Conservation (phyloP, 2,888 invertebrate genomes). For the Rhagonycha lutea region DNA sequence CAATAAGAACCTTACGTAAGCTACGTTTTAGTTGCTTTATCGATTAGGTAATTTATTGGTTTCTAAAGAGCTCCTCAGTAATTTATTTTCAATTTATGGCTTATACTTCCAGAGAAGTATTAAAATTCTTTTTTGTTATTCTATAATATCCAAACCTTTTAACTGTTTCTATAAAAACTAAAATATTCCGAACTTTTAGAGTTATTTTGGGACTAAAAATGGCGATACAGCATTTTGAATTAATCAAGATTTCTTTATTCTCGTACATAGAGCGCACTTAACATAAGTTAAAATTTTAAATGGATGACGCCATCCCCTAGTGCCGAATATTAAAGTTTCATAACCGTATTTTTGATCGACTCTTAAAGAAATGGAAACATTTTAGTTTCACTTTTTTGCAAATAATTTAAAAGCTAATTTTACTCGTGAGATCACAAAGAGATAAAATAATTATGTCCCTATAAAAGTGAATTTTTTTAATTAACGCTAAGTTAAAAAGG, state of each 20-base stretch:
- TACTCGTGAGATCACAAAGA: not conserved
- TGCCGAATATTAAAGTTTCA: not conserved
- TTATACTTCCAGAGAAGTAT: not conserved
- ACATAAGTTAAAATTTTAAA: not conserved
- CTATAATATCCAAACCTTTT: not conserved
- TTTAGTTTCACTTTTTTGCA: not conserved
- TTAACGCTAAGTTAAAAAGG: not conserved
- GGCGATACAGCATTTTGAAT: not conserved
- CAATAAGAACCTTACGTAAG: not conserved
- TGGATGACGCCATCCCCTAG: not conserved
- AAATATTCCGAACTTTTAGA: not conserved
- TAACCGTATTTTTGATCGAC: not conserved
- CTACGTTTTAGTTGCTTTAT: not conserved
- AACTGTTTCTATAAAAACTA: not conserved
- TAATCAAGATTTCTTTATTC: not conserved
- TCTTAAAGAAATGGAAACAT: not conserved
- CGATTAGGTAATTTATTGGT: not conserved
- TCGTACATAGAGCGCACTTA: not conserved
- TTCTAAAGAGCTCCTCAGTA: not conserved
- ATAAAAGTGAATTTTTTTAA: not conserved
- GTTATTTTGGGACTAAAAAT: not conserved
- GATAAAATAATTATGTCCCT: not conserved
- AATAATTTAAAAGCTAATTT: not conserved
- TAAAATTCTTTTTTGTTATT: not conserved
- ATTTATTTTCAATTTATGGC: not conserved